Percentiles rank a stretch among this genome's conserved stretches.
These are phyloP conservation scores for Magallana ariakensis DNA, from an alignment of 1,140 invertebrate genomes.

Conservation along the genomic window DNA sequence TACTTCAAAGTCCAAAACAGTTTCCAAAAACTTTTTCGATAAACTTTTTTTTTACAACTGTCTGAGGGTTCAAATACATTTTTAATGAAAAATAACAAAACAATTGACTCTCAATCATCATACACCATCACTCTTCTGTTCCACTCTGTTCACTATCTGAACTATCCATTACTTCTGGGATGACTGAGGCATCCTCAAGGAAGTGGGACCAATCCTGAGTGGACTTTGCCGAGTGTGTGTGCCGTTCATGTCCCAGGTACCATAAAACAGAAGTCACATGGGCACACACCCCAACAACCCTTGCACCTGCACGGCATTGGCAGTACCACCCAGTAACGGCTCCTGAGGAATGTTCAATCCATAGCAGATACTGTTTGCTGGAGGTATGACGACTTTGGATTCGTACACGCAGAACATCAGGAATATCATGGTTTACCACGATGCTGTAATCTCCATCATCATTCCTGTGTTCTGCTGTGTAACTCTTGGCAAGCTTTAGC, in stretches of 20 bases:
- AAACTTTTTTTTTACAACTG: too few species aligned
- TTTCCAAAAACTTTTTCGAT: too few species aligned
- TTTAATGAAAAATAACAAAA: background rate
- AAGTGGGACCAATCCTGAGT: constrained; percentile 37
- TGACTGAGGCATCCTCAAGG: constrained; percentile 48
- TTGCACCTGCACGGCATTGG: constrained; percentile 49
- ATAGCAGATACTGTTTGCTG: constrained; percentile 38
- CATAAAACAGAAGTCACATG: constrained; percentile 53
- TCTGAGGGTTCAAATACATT: too few species aligned
- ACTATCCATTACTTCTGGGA: constrained; percentile 44
- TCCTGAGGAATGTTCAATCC: constrained; percentile 42
- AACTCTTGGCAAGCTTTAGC: constrained; percentile 20
- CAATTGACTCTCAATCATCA: background rate
- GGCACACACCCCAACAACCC: constrained; percentile 49
- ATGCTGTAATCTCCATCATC: constrained; percentile 31
- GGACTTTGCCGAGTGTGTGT: background rate
- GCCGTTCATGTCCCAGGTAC: constrained; percentile 47
- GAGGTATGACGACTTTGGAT: constrained; percentile 52
- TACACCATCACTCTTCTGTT: background rate
- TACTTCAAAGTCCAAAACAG: background rate
- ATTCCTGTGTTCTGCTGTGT: constrained; percentile 34
- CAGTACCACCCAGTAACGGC: background rate
- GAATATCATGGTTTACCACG: constrained; percentile 10
- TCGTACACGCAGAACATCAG: constrained; percentile 25
- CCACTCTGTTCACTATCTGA: constrained; percentile 9